Percentiles rank a stretch among this genome's conserved stretches.
phyloP scores from a whole-genome alignment of 2,888 invertebrate species.

The Rotaria socialis region DNA sequence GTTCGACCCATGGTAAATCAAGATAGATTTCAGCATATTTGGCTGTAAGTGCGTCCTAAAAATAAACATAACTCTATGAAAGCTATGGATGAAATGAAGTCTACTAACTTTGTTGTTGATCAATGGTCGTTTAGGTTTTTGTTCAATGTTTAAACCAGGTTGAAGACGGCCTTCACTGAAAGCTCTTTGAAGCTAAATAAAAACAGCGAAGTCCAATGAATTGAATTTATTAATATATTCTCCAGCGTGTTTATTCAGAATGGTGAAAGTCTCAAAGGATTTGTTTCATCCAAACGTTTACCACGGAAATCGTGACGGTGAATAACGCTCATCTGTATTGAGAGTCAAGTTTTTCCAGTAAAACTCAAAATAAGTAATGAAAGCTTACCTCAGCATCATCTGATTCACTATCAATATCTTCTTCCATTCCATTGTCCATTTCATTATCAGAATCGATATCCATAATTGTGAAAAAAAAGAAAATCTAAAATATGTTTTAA shows the following conservation, averaged over 20 bases:
- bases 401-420: background rate
- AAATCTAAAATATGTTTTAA: background rate
- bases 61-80: background rate
- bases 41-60: slow-evolving; percentile 37
- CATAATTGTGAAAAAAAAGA: background rate
- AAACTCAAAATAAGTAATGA: too few species aligned
- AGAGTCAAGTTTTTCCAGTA: too few species aligned
- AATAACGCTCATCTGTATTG: too few species aligned
- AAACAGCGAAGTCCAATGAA: background rate
- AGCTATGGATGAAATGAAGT: too few species aligned
- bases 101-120: slow-evolving; percentile 40
- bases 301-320: too few species aligned
- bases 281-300: too few species aligned
- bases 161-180: slow-evolving; percentile 32
- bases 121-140: slow-evolving; percentile 37
- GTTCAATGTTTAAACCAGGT: slow-evolving; percentile 41
- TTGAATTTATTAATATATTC: too few species aligned
- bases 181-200: slow-evolving; percentile 37
- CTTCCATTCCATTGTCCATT: background rate
- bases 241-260: too few species aligned
- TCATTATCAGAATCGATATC: background rate
- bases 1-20: slow-evolving; percentile 43
- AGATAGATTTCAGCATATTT: slow-evolving; percentile 44
- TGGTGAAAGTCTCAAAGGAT: too few species aligned
- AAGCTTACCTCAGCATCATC: background rate